Base-by-base conservation (phyloP, 2,113 vertebrate genomes). In the Catagonus wagneri region DNA sequence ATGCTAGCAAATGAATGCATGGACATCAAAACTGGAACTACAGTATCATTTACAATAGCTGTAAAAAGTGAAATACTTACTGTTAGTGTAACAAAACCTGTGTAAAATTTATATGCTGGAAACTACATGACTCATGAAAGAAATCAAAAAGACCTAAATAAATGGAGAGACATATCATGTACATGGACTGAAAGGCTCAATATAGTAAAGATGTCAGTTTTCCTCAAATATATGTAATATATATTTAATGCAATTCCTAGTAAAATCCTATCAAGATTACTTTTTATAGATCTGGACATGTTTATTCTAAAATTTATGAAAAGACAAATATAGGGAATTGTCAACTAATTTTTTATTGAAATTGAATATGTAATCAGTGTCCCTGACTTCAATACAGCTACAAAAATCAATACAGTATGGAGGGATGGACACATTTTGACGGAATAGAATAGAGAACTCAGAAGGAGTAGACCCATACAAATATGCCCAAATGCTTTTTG, bases 231-330 rank as follows among this genome's bases (percentile, higher is more conserved):
- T 14, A 90, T 76, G 44, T 44, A 44, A 90, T 39, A 36, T 36
- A 74, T 34, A 7, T 88, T 86, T 96, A 36, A 87, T 91, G 44
- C 8, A 93, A 71, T 86, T 85, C 66, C 22, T 85, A 52, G 60
- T 71, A 80, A 74, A 93, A 95, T 69, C 25, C 34, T 15, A 74
- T 39, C 16, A 79, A 89, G 32, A 81, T 39, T 5, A 16, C 16
- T 96, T 96, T 92, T 89, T 89, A n/a, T 17, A 79, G 13, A 61
- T 72, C 71, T 10, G 86, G 7, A 68, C 27, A 83, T 83, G 13
- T 54, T 39, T 86, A 54, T 72, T 90, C 20, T 93, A 63, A 93
- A 93, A 80, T 90, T 39, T 83, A 58, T 68, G 14, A 19, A 83
- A 72, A 86, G 54, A 4, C 25, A 93, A 86, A 72, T 76, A 16